Percentiles rank a stretch among this genome's conserved stretches.
Conservation (phyloP, 2,888 invertebrate genomes). For the Drosophila lutescens region DNA sequence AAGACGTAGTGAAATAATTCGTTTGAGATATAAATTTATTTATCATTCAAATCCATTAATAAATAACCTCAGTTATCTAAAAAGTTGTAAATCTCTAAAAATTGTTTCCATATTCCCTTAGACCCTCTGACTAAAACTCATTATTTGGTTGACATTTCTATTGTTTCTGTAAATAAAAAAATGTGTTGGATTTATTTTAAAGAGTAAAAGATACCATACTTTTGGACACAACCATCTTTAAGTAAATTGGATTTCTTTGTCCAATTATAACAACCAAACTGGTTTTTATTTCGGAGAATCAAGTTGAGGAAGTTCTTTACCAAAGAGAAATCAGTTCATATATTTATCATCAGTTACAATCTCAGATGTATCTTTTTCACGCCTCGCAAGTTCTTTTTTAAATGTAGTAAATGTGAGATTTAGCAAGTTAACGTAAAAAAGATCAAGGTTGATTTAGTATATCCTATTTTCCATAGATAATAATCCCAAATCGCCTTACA, state of each 20-base stretch:
- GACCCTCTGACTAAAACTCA: too few relatives aligned
- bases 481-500: conserved; percentile 16
- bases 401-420: background rate
- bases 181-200: too few relatives aligned
- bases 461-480: background rate
- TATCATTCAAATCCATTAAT: too few relatives aligned
- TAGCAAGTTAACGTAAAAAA: background rate
- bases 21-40: too few relatives aligned
- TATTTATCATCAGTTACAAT: background rate
- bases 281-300: background rate
- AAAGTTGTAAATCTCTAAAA: too few relatives aligned
- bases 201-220: too few relatives aligned
- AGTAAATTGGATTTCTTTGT: background rate
- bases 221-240: background rate
- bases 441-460: background rate
- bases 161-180: too few relatives aligned
- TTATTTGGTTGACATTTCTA: too few relatives aligned
- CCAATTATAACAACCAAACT: background rate
- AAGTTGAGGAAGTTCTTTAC: background rate
- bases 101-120: too few relatives aligned
- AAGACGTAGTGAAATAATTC: too few relatives aligned
- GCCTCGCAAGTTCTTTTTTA: background rate
- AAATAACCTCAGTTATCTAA: too few relatives aligned
- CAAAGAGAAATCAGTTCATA: background rate
- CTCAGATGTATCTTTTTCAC: background rate